These are phyloP conservation scores for Hemibagrus wyckioides DNA, from an alignment of 2,113 vertebrate genomes.

Conservation along the genomic window DNA sequence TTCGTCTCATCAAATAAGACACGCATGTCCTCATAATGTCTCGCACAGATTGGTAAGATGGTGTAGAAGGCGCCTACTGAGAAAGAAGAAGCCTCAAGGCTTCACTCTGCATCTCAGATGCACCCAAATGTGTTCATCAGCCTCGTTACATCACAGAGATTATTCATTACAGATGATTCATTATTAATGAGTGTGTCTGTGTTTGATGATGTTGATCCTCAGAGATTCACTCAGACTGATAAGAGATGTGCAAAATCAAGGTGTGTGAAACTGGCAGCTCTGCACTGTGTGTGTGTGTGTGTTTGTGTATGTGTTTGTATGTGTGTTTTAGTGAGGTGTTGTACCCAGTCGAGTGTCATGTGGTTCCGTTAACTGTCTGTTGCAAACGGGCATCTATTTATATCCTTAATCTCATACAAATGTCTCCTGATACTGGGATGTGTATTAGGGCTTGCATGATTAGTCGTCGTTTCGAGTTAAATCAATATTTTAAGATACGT, in stretches of 20 bases:
- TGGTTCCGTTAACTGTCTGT: too few species aligned
- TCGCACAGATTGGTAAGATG: background rate
- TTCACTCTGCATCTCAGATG: background rate
- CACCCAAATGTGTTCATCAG: background rate
- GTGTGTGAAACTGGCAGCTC: background rate
- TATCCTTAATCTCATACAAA: too few species aligned
- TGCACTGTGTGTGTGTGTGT: background rate
- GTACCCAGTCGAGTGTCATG: too few species aligned
- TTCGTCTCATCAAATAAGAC: constrained; percentile 10
- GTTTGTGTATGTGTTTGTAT: background rate
- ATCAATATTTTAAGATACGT: background rate
- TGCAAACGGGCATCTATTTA: too few species aligned
- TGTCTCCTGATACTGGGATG: too few species aligned
- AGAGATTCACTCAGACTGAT: background rate
- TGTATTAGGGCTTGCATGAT: too few species aligned
- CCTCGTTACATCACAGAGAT: background rate
- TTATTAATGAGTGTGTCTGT: background rate
- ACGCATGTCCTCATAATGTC: background rate
- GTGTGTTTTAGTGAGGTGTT: too few species aligned
- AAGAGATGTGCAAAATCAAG: background rate
- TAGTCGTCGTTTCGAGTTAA: too few species aligned
- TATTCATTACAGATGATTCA: constrained; percentile 25
- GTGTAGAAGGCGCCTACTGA: background rate
- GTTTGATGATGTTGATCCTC: background rate
- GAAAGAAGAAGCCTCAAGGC: background rate